phyloP scores from a whole-genome alignment of 2,797 vertebrate genomes.

The Netta rufina region DNA sequence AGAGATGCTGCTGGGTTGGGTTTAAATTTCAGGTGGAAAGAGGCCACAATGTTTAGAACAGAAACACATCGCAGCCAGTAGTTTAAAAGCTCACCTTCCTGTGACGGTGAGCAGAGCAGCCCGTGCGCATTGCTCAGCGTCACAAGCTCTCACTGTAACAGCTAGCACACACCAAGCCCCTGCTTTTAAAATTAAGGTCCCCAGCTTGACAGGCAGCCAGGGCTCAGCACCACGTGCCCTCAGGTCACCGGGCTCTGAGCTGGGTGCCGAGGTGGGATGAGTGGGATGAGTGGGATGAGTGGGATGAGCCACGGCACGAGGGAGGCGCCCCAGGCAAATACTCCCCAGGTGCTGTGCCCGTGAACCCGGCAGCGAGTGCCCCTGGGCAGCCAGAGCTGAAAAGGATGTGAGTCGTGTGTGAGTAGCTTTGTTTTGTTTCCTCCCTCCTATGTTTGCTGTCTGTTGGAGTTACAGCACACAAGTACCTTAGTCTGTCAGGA shows the following conservation, averaged over 20 bases:
- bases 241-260: neutral
- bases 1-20: neutral
- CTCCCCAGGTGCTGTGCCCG: too few relatives aligned
- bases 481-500: neutral
- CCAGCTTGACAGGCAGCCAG: neutral
- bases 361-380: fast-evolving
- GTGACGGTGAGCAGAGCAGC: neutral
- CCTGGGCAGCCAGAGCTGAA: neutral
- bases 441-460: neutral
- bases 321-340: neutral
- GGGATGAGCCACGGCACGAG: fast-evolving
- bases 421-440: neutral
- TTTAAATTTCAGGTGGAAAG: neutral
- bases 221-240: fast-evolving
- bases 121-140: neutral
- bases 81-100: neutral
- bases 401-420: conserved; percentile 7
- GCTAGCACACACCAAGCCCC: neutral
- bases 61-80: neutral
- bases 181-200: neutral
- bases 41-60: neutral
- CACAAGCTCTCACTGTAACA: neutral
- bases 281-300: too few relatives aligned
- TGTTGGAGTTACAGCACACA: neutral
- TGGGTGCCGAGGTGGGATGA: fast-evolving